Evolutionary conservation across 1,140 invertebrate genomes (phyloP).

Genomic region (Megalopta genalis): DNA sequence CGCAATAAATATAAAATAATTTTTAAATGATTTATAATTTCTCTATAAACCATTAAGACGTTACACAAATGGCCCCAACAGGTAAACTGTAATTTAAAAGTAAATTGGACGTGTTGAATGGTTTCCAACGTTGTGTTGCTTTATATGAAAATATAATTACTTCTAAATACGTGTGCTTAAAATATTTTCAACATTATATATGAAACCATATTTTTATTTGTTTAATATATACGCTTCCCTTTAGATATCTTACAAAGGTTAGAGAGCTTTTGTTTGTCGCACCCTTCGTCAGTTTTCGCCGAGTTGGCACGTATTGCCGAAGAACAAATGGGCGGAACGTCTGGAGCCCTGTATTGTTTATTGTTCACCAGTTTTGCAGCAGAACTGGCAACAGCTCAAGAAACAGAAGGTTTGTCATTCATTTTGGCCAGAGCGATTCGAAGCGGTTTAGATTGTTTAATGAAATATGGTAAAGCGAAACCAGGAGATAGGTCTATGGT

Average conservation of each 20-base stretch:
- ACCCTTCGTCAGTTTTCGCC: slow-evolving; percentile 79
- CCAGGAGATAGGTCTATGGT: slow-evolving; percentile 90
- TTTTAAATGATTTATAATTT: too few relatives aligned
- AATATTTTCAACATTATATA: too few relatives aligned
- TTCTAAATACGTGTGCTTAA: too few relatives aligned
- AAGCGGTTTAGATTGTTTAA: slow-evolving; percentile 82
- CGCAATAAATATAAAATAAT: too few relatives aligned
- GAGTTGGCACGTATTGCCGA: slow-evolving; percentile 83
- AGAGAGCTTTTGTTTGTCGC: slow-evolving; percentile 67
- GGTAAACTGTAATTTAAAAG: too few relatives aligned
- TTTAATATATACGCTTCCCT: slow-evolving; percentile 45
- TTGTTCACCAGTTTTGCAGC: slow-evolving; percentile 84
- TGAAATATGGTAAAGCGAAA: slow-evolving; percentile 87
- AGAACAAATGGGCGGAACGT: slow-evolving; percentile 86
- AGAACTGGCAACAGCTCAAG: slow-evolving; percentile 67
- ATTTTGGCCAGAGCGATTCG: slow-evolving; percentile 80
- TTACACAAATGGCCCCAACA: too few relatives aligned
- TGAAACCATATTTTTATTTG: not conserved
- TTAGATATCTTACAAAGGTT: slow-evolving; percentile 75
- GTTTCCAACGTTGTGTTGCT: too few relatives aligned
- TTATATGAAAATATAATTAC: too few relatives aligned
- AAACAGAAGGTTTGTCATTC: slow-evolving; percentile 44
- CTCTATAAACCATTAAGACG: too few relatives aligned
- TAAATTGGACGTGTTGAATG: too few relatives aligned
- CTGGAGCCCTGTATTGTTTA: slow-evolving; percentile 86